Evolutionary conservation across 2,888 invertebrate genomes (phyloP).

Genomic region (Venusia cambrica): DNA sequence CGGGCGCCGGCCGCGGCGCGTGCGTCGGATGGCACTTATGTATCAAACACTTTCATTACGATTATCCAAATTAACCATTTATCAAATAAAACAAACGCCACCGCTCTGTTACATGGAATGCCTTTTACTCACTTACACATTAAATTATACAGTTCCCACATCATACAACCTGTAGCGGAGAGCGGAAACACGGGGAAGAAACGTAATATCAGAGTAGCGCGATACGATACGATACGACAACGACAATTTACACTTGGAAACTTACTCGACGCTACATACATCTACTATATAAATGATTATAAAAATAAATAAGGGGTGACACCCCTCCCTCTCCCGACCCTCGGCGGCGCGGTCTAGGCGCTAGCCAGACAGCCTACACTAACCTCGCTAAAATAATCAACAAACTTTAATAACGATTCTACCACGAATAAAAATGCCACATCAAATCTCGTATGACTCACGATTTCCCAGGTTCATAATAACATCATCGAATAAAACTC

Average conservation of each 20-base stretch:
- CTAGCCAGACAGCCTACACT: conserved; percentile 26
- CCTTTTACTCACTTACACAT: conserved; percentile 72
- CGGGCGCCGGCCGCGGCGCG: conserved; percentile 20
- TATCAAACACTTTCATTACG: conserved; percentile 22
- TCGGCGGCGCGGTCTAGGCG: conserved; percentile 16
- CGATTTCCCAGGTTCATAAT: conserved; percentile 18
- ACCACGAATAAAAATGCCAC: conserved; percentile 41
- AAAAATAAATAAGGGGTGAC: conserved; percentile 76
- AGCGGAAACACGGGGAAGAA: conserved; percentile 15
- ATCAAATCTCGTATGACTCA: conserved; percentile 37
- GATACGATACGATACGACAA: conserved; percentile 41
- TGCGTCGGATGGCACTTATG: conserved; percentile 64
- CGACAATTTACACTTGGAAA: conserved; percentile 59
- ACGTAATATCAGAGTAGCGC: conserved; percentile 28
- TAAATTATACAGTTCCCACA: conserved; percentile 67
- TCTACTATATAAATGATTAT: conserved; percentile 77
- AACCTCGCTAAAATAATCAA: conserved; percentile 51
- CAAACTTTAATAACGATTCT: conserved; percentile 55
- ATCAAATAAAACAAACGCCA: conserved; percentile 59
- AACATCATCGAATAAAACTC: conserved; percentile 50
- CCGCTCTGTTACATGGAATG: conserved; percentile 74
- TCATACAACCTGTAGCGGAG: conserved; percentile 44
- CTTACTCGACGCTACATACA: conserved; percentile 56
- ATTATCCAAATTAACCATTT: conserved; percentile 34
- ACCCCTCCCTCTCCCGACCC: conserved; percentile 54